Base-by-base conservation (phyloP, 2,113 vertebrate species). In the Aptenodytes patagonicus region DNA sequence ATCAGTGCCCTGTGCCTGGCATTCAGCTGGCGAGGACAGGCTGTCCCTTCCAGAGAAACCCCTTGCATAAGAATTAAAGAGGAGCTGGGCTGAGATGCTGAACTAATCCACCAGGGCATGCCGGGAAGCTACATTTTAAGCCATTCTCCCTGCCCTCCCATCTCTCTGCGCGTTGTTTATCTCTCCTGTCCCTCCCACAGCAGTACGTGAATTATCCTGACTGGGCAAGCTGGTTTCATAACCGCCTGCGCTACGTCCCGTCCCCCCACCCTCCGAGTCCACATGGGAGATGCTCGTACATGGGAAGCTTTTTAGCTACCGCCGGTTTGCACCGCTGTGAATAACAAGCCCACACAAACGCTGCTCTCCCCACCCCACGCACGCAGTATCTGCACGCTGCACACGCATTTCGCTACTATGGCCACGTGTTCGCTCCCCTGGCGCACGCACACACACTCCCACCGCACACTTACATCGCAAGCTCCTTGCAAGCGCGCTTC, bases 11-110 rank as follows among this genome's bases (percentile, higher is more conserved):
- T 19, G 81, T 83, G 92, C 68, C 83, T 55, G 86, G 68, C 3
- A 42, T 52, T 95, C 83, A 79, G 94, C 89, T 91, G 88, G 55
- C 4, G 4, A 90, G 95, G 91, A 97, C 95, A 97, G 72, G 58
- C 94, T 97, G 96, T 96, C 88, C 91, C 93, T 96, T 94, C 68
- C 66, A 77, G 92, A 94, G 93, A 93, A 98, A 89, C 69, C 95
- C 89, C 91, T 98, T 97, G 96, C 95, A 96, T 97, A 97, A 97
- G 96, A 96, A 97, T 96, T 93, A 97, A 95, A 97, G 93, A 92
- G 91, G 83, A 96, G 94, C 94, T 51, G 75, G 81, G 88, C 85
- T 93, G 95, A 96, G 86, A 96, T 95, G 95, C 94, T 96, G 84
- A 96, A 95, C 90, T 97, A 97, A 98, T 97, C 90, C 95, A 96